Base-by-base conservation (phyloP, 2,797 vertebrate genomes). In the Channa striata region DNA sequence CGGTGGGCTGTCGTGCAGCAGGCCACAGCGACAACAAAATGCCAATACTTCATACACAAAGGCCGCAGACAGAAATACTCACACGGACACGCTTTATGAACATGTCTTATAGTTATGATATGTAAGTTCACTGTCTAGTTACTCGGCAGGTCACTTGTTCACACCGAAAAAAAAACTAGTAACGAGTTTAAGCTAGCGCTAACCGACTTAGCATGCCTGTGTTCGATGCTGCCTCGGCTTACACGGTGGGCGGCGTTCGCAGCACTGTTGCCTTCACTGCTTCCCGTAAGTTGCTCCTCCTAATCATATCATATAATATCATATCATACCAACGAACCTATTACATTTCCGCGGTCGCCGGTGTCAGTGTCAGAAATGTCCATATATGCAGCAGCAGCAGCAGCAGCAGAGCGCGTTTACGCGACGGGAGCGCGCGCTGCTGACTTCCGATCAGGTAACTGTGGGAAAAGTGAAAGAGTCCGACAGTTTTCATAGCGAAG, bases 221-320 rank as follows among this genome's bases (percentile, higher is more conserved):
- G 33, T 59, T 68, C 65, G 62, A 2, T 2, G 51, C 48, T 68
- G 59, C 63, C 20, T 66, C 68, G 8, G 44, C 12, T 44, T 60
- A 30, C 37, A 57, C 36, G 51, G 78, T 87, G 89, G 91, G 89
- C 77, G 88, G 83, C 8, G 82, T 67, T 77, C 63, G 25, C 0
- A 0, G 10, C 3, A 7, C 1, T 39, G 61, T 6, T 74, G 72
- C 74, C 40, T 78, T 86, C 66, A 21, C 0, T 0, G 72, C 16
- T 61, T 59, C 61, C 70, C 34, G 59, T 69, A 79, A 84, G 1
- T 43, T 13, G 11, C 49, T 1, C 23, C 4, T 5, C 19, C 6
- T 17, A 16, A 17, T 30, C 25, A 2, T 30, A n/a, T n/a, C n/a
- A n/a, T n/a, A n/a, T n/a, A n/a, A n/a, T n/a, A n/a, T n/a, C n/a